These are phyloP conservation scores for Bombylius major DNA, from an alignment of 2,888 invertebrate species.

Conservation along the genomic window DNA sequence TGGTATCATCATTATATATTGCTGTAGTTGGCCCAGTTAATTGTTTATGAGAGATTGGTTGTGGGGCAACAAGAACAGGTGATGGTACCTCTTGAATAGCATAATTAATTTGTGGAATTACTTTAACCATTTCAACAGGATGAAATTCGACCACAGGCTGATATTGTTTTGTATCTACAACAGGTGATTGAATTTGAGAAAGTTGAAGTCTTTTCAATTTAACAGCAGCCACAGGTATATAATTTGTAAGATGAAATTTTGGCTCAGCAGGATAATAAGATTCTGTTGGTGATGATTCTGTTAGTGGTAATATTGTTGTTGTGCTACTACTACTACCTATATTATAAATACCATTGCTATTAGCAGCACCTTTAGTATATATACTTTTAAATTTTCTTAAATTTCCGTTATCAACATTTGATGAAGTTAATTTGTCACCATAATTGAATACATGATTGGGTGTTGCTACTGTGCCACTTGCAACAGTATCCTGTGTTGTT, in stretches of 20 bases:
- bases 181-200: background rate
- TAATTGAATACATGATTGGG: background rate
- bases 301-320: background rate
- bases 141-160: background rate
- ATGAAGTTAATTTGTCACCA: background rate
- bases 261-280: background rate
- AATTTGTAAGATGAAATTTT: background rate
- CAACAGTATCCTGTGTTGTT: background rate
- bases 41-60: slow-evolving; percentile 1
- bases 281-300: background rate
- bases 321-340: too few relatives aligned
- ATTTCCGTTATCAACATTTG: background rate
- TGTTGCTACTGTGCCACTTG: background rate
- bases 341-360: too few relatives aligned
- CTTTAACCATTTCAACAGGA: background rate
- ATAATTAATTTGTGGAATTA: slow-evolving; percentile 9
- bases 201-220: background rate
- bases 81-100: slow-evolving; percentile 7
- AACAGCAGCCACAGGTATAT: background rate
- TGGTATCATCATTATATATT: too few relatives aligned
- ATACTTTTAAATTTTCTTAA: background rate
- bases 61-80: background rate
- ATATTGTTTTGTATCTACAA: background rate
- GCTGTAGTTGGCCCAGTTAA: background rate
- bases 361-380: background rate